Evolutionary conservation across 2,888 invertebrate genomes (phyloP).

Genomic region (Frankliniella intonsa): DNA sequence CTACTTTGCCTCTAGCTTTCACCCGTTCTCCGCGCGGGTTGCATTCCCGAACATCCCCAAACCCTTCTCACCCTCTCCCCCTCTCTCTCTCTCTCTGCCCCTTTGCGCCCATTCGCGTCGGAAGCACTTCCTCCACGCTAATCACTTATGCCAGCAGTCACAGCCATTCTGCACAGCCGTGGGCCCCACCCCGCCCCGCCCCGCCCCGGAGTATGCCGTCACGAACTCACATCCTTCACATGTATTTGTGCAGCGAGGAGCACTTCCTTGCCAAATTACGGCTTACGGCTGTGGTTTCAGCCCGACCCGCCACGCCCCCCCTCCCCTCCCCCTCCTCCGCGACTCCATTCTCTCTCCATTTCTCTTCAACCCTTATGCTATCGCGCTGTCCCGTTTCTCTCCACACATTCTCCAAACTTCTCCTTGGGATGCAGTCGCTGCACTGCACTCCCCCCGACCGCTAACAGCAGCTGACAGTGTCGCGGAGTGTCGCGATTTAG

Average conservation of each 20-base stretch:
- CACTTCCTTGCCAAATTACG: conserved; percentile 24
- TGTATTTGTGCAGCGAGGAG: conserved; percentile 10
- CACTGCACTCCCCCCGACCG: too few species aligned
- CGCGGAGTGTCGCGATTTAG: too few species aligned
- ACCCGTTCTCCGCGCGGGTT: background rate
- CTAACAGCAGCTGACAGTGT: too few species aligned
- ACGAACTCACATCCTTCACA: background rate
- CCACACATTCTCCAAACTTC: background rate
- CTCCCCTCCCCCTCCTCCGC: background rate
- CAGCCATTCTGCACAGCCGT: background rate
- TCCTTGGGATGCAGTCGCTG: too few species aligned
- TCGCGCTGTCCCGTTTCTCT: background rate
- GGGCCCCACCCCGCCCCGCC: background rate
- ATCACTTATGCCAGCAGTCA: conserved; percentile 26
- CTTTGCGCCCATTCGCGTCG: background rate
- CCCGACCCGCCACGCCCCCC: background rate
- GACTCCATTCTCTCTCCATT: background rate
- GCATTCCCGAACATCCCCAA: background rate
- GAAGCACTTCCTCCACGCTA: background rate
- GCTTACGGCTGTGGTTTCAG: background rate
- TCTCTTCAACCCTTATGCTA: background rate
- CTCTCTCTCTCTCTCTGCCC: background rate
- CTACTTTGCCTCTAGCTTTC: background rate
- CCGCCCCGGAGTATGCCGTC: background rate
- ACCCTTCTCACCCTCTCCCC: background rate